Base-by-base conservation (phyloP, 2,888 invertebrate species). In the Pelosia muscerda region DNA sequence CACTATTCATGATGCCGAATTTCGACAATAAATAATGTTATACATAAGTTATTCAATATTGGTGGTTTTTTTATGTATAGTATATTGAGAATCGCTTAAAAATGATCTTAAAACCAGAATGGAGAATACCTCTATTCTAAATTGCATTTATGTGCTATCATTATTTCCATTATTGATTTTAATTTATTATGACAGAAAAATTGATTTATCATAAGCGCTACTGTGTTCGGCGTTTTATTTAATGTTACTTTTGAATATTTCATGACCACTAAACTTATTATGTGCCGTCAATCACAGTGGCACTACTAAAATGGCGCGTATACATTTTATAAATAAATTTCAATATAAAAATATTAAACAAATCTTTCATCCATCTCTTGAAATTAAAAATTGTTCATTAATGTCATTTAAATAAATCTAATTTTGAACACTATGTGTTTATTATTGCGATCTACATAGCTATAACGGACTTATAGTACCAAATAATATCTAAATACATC, bases 21-120 rank as follows among this genome's bases (percentile, higher is more conserved):
- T 84, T 79, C 79, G 85, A 88, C 88, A 89, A 89, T 89, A 88
- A 89, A 89, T 88, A 84, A 80, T 82, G 79, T 76, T 68, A 75
- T 74, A 71, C 68, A 76, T 77, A 77, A 71, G 75, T 75, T 74
- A 77, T 65, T 82, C 81, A 72, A 78, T 49, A 85, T 82, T 88
- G 86, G 86, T 82, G 75, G 75, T 76, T 65, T 38, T 70, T 59
- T 4, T 58, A 15, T 61, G 49, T 63, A 54, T 31, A 62, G 9
- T 4, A n/a, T 61, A 61, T 26, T 42, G 9, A 31, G 62, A 54
- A 13, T 23, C 31, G 31, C n/a, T 54, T 38, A 15, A 55, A 4
- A 15, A 55, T 23, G 23, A 63, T 63, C 23, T 23, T 63, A 54
- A 54, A 26, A 63, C n/a, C 25, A 10, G 63, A 54, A 55, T 25